phyloP scores from a whole-genome alignment of 2,888 invertebrate species.

The Cyclophora albipunctata region DNA sequence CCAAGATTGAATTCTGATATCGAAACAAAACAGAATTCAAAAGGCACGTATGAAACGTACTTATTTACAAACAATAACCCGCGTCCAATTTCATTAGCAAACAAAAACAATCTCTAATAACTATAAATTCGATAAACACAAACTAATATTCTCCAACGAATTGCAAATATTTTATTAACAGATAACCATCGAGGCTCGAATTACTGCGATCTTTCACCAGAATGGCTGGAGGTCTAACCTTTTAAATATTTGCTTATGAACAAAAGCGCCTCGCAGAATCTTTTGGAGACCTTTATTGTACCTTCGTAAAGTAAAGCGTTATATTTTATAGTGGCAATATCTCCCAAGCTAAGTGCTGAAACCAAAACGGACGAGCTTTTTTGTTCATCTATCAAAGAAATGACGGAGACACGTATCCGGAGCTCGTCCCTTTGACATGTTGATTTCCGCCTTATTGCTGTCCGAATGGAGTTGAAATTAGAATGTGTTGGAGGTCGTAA shows the following conservation, averaged over 20 bases:
- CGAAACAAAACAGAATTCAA: no score
- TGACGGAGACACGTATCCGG: conserved; percentile 6
- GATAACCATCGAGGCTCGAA: no score
- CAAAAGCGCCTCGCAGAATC: conserved; percentile 12
- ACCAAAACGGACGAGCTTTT: conserved; percentile 8
- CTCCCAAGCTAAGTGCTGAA: conserved; percentile 8
- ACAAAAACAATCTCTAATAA: no score
- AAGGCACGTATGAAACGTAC: no score
- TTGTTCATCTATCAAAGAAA: conserved; percentile 4
- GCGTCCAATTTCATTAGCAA: no score
- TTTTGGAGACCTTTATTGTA: conserved; percentile 11
- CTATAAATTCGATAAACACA: no score
- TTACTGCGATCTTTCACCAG: conserved; percentile 5
- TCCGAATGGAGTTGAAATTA: neutral
- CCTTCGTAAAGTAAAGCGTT: neutral
- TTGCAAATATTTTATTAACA: no score
- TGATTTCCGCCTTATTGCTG: neutral
- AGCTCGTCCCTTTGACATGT: conserved; percentile 1
- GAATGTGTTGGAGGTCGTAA: neutral
- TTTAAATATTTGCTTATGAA: conserved; percentile 16
- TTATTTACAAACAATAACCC: no score
- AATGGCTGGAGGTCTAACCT: neutral
- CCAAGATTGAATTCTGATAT: no score
- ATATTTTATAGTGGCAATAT: no score
- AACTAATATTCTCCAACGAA: no score